Percentiles rank a stretch among this genome's conserved stretches.
Evolutionary conservation across 2,888 invertebrate genomes (phyloP).

Genomic region (Ochropleura plecta): DNA sequence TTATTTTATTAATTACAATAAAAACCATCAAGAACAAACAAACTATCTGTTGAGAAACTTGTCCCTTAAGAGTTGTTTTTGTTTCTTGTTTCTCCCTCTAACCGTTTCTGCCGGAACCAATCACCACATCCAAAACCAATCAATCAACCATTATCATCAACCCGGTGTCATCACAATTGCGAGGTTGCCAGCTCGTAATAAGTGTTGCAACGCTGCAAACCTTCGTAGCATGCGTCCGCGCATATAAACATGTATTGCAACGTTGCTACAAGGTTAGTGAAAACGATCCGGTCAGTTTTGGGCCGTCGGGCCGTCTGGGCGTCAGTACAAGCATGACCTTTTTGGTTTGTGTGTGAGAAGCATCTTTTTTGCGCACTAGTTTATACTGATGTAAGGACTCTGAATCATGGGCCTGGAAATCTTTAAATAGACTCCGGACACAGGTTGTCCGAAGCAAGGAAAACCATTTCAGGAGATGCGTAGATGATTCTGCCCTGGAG

Average conservation of each 20-base stretch:
- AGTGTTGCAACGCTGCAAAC: slow-evolving; percentile 60
- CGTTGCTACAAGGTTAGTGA: slow-evolving; percentile 64
- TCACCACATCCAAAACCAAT: background rate
- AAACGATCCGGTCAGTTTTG: slow-evolving; percentile 61
- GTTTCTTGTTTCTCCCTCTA: background rate
- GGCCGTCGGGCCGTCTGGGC: slow-evolving; percentile 19
- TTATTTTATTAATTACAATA: background rate
- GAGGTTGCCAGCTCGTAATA: slow-evolving; percentile 55
- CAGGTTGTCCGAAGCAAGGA: no score
- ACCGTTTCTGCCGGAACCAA: background rate
- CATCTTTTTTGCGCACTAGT: background rate
- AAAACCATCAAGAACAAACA: background rate
- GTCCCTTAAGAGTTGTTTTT: background rate
- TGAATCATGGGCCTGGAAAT: no score
- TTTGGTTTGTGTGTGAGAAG: slow-evolving; percentile 2
- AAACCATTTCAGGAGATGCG: no score
- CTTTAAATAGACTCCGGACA: no score
- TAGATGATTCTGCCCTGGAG: no score
- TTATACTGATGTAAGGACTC: background rate
- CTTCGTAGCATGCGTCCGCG: slow-evolving; percentile 60
- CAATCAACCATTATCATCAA: slow-evolving; percentile 36
- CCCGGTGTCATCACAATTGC: slow-evolving; percentile 51
- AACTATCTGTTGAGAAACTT: background rate
- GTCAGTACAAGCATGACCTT: slow-evolving; percentile 39
- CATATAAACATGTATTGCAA: slow-evolving; percentile 66